Conservation (phyloP, 2,113 vertebrate species). For the Megaleporinus macrocephalus region DNA sequence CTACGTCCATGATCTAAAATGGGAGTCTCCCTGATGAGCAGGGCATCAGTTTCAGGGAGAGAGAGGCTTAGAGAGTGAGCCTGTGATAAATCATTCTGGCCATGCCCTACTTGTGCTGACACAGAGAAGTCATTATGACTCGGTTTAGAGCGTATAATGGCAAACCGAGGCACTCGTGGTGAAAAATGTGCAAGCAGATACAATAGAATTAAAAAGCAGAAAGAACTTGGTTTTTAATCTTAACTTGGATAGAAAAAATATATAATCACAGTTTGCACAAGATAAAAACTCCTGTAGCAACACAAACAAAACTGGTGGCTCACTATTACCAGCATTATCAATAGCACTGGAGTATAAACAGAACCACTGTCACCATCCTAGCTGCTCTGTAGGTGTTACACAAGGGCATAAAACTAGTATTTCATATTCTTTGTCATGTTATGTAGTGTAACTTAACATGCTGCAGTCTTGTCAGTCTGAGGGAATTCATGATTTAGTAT, state of each 20-base stretch:
- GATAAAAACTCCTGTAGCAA: too few relatives aligned
- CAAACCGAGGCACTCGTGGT: background rate
- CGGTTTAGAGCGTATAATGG: background rate
- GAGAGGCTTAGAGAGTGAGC: conserved; percentile 1
- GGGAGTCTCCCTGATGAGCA: conserved; percentile 22
- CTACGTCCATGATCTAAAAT: conserved; percentile 6
- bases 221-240: background rate
- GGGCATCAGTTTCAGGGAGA: background rate
- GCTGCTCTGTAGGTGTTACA: too few relatives aligned
- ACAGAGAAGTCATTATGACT: conserved; percentile 3
- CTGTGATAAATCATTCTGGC: conserved; percentile 37
- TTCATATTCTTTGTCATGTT: too few relatives aligned
- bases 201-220: background rate
- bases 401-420: too few relatives aligned
- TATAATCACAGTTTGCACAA: too few relatives aligned
- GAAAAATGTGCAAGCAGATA: background rate
- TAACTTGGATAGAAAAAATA: background rate
- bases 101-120: conserved; percentile 47
- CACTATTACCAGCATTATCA: too few relatives aligned
- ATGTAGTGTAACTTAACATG: too few relatives aligned
- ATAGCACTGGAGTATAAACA: too few relatives aligned
- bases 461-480: too few relatives aligned
- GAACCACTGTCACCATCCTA: too few relatives aligned
- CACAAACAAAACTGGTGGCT: too few relatives aligned
- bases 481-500: too few relatives aligned